A percentile compares a stretch with the other conserved stretches of the same genome.
Conservation (phyloP, 2,797 vertebrate species). For the Sebastes kiyomatsui region DNA sequence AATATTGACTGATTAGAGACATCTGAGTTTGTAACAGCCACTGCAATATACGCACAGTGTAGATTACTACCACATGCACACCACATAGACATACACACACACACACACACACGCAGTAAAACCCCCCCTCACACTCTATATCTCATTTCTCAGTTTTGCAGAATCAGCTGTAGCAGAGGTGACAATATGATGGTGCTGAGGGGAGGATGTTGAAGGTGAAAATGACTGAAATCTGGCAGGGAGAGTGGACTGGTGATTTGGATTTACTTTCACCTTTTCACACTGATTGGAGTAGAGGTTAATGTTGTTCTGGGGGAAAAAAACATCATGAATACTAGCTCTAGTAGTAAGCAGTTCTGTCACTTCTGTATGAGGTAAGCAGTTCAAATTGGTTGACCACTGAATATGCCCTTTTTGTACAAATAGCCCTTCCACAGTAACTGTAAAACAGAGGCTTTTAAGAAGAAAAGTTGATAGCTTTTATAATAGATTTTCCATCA, state of each 20-base stretch:
- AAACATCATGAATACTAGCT: neutral
- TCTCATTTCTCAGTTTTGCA: conserved; percentile 64
- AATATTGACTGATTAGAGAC: conserved; percentile 42
- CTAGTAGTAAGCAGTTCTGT: conserved; percentile 2
- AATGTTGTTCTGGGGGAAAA: conserved; percentile 30
- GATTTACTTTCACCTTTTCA: conserved; percentile 42
- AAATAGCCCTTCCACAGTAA: neutral
- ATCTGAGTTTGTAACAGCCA: conserved; percentile 35
- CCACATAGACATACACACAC: neutral
- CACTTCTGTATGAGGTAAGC: neutral
- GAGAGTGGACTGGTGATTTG: conserved; percentile 21
- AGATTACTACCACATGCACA: neutral
- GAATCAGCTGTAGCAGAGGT: conserved; percentile 68
- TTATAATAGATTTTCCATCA: conserved; percentile 31
- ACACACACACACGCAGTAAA: neutral
- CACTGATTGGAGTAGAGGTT: conserved; percentile 42
- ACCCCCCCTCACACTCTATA: neutral
- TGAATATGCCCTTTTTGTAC: neutral
- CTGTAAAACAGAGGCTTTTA: conserved; percentile 6
- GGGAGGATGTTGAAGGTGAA: conserved; percentile 60
- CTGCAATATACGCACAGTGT: neutral
- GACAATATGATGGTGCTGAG: conserved; percentile 42
- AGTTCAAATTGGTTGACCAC: conserved; percentile 10
- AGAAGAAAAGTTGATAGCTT: neutral
- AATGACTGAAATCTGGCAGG: conserved; percentile 35